Conservation (phyloP, 2,113 vertebrate species). For the Rousettus leschenaultii region DNA sequence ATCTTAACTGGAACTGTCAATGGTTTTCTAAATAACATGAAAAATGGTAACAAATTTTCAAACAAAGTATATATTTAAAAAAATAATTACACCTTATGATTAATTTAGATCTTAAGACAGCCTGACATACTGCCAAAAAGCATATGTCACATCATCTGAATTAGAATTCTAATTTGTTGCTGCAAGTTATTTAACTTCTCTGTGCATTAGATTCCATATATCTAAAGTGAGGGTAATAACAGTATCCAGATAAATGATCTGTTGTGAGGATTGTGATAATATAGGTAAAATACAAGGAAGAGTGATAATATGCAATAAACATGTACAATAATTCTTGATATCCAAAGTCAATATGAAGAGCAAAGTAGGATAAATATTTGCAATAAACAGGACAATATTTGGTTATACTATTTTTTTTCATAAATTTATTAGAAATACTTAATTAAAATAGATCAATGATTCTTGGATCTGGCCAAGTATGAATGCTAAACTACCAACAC, state of each 20-base stretch:
- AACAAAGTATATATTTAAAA: background rate
- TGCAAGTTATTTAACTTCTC: background rate
- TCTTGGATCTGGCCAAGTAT: too few species aligned
- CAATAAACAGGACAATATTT: background rate
- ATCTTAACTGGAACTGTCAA: too few species aligned
- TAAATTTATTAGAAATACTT: background rate
- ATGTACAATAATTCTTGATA: background rate
- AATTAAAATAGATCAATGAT: background rate
- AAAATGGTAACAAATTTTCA: background rate
- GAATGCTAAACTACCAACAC: too few species aligned
- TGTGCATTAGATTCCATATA: background rate
- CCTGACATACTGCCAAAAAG: background rate
- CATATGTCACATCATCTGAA: background rate
- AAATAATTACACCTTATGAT: background rate
- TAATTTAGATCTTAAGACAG: background rate
- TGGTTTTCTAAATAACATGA: background rate
- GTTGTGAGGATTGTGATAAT: background rate
- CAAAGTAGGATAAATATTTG: background rate
- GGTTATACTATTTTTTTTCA: background rate
- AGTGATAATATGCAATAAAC: background rate
- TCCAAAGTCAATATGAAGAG: background rate
- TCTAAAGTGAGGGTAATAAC: background rate
- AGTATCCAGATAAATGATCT: background rate
- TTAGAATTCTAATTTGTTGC: background rate
- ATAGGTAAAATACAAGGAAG: background rate